Evolutionary conservation across 2,888 invertebrate genomes (phyloP), one percentile per base, ranked within the genome.

Genomic region (Papilio elwesi): DNA sequence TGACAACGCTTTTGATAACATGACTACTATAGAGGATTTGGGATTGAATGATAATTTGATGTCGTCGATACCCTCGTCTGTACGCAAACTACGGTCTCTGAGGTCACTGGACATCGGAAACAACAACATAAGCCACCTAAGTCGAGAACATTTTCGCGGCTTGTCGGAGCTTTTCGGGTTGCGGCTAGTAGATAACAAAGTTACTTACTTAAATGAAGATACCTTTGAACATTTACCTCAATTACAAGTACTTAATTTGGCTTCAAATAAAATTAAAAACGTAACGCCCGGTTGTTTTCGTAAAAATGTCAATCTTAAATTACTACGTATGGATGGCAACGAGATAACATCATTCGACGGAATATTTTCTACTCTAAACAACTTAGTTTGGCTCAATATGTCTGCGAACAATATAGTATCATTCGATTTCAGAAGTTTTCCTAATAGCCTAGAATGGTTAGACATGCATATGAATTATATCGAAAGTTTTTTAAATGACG

Each of bases 81-180:
- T 97, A 68, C 95, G 95, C 57, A 95, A 95, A 84, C 92, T 97
- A 75, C 91, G 95, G 66, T 95, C 95, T 78, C 89, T 98, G 74
- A 96, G 96, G 87, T 96, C 96, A 36, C 92, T 98, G 77, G 97
- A 97, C 91, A 94, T 98, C 78, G 97, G 97, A 36, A 96, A 97
- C 85, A 98, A 98, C 90, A 95, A 95, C 84, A 96, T 98, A 85
- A 95, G 95, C 82, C 93, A 94, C 76, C 94, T 98, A 78, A 95
- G 94, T 77, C 95, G 96, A 83, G 95, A 96, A 80, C 96, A 96
- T 78, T 97, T 98, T 84, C 94, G 94, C 79, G 97, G 97, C 12
- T 90, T 98, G 75, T 94, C 95, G 75, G 95, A 96, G 83, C 94
- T 98, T 76, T 96, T 96, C 82, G 96, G 97, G 71, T 92, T 98